Evolutionary conservation across 2,113 vertebrate species (phyloP), one percentile per base, ranked within the genome.

Genomic region (Mesitornis unicolor): DNA sequence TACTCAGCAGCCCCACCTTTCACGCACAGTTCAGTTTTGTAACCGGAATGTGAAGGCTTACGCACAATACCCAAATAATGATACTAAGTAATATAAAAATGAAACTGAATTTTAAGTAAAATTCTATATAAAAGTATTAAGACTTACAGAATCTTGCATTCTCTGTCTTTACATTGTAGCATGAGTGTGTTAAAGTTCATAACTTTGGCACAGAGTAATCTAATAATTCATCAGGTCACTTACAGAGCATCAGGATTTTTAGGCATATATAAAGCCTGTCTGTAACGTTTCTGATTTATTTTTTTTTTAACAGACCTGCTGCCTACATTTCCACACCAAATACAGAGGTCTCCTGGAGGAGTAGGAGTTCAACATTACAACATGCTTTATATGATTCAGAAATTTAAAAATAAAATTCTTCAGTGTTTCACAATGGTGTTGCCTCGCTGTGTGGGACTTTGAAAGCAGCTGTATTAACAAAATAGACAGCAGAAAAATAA

Each of bases 321-420:
- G 54, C 67, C 89, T 89, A 61, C 2, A 7, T 90, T 95, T 95
- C 67, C 90, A 94, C 79, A 94, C 68, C 88, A 95, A 94, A 95
- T 93, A 95, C 56, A 93, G 83, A 85, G 76, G 57, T 70, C 33
- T 90, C 63, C 40, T 65, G 56, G 45, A 45, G 4, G 22, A 86
- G 33, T 1, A 81, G 85, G 83, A 92, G 48, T 87, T 95, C 57
- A 82, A 12, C 25, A 36, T 48, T 83, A 51, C 21, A 48, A 42
- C 20, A 16, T 90, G 54, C 42, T 92, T 94, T 88, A 79, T 76
- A 14, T 82, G 40, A 65, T 5, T 11, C 29, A 63, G 24, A 92
- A 28, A 29, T 31, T 35, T 42, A 33, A 71, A 84, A 90, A 29
- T 45, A 26, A 76, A 67, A 9, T 33, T 20, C 48, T 74, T 74